A percentile compares a stretch with the other conserved stretches of the same genome.
Conservation (phyloP, 2,797 vertebrate species). For the Florisuga fusca region DNA sequence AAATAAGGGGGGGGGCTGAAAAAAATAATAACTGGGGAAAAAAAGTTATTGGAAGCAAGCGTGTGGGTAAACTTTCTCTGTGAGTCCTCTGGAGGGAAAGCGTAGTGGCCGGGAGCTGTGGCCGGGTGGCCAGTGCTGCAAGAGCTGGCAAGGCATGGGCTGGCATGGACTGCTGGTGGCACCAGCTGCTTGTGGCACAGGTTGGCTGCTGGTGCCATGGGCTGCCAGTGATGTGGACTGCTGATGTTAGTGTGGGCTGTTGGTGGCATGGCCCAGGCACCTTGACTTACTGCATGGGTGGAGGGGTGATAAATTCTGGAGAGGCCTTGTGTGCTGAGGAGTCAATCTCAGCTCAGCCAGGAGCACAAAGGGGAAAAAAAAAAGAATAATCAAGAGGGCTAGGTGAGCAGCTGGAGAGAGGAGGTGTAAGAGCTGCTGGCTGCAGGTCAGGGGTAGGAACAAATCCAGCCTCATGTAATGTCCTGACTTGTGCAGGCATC, state of each 20-base stretch:
- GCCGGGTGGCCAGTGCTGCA: fast-evolving
- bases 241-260: too few species aligned
- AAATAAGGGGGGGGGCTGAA: slow-evolving; percentile 61
- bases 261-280: not conserved
- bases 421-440: not conserved
- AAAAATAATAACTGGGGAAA: slow-evolving; percentile 68
- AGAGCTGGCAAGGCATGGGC: not conserved
- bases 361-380: too few species aligned
- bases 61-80: slow-evolving; percentile 25
- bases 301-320: not conserved
- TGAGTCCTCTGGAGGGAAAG: not conserved
- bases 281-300: not conserved
- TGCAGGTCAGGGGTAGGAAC: not conserved
- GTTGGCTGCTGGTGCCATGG: too few species aligned
- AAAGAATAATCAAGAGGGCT: not conserved
- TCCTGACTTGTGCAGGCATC: not conserved
- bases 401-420: not conserved
- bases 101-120: fast-evolving
- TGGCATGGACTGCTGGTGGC: not conserved
- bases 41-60: slow-evolving; percentile 67
- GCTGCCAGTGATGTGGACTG: too few species aligned
- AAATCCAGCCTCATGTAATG: fast-evolving
- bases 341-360: not conserved
- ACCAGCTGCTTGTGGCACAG: too few species aligned
- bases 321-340: not conserved